These are phyloP conservation scores for Polydrusus tereticollis DNA, from an alignment of 2,888 invertebrate genomes.

Conservation along the genomic window DNA sequence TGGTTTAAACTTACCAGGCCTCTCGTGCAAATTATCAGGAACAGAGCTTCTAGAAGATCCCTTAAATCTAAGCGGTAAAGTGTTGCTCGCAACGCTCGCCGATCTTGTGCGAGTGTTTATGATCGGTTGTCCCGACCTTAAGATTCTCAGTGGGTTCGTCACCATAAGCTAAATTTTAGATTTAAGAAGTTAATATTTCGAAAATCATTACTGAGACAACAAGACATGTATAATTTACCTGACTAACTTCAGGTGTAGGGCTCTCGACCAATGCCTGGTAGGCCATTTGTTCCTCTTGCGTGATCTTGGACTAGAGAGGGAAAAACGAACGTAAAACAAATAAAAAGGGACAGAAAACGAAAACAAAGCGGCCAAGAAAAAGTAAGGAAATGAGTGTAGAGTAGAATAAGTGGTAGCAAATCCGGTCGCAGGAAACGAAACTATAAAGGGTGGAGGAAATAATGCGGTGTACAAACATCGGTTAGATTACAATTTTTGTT, in stretches of 20 bases:
- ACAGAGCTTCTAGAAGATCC: conserved; percentile 56
- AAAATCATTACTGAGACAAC: neutral
- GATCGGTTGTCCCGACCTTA: conserved; percentile 72
- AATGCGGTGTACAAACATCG: conserved; percentile 31
- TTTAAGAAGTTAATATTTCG: conserved; percentile 23
- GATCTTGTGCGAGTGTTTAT: conserved; percentile 66
- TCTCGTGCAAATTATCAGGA: conserved; percentile 58
- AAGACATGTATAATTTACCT: conserved; percentile 56
- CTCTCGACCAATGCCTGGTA: conserved; percentile 92
- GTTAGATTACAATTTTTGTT: conserved; percentile 35
- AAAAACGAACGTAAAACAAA: conserved; percentile 61
- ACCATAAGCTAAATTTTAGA: conserved; percentile 59
- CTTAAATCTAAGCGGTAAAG: conserved; percentile 56
- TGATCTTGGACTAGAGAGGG: conserved; percentile 79
- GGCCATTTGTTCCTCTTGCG: conserved; percentile 91
- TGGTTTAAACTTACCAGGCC: conserved; percentile 44
- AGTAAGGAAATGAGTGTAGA: conserved; percentile 47
- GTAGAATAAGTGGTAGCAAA: conserved; percentile 41
- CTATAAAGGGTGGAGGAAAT: conserved; percentile 43
- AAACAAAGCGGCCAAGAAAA: conserved; percentile 40
- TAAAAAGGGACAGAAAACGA: conserved; percentile 59
- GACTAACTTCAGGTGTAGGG: conserved; percentile 63
- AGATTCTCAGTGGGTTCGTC: conserved; percentile 76
- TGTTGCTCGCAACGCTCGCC: conserved; percentile 57
- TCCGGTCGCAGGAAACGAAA: conserved; percentile 31